Percentiles rank a stretch among this genome's conserved stretches.
These are phyloP conservation scores for Meloe dianella DNA, from an alignment of 2,888 invertebrate genomes.

Conservation along the genomic window DNA sequence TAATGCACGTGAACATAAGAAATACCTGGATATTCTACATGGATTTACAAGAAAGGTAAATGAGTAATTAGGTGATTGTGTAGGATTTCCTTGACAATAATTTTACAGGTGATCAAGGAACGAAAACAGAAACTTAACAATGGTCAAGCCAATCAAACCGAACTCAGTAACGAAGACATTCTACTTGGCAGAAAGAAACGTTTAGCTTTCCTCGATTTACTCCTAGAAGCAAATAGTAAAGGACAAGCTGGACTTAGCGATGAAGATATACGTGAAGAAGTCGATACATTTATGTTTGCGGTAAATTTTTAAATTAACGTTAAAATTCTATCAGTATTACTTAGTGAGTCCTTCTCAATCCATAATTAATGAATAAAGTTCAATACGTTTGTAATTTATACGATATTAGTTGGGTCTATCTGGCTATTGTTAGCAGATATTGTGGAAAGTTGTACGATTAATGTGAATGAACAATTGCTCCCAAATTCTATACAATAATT, in stretches of 20 bases:
- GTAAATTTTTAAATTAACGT: slow-evolving; percentile 38
- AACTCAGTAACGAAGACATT: slow-evolving; percentile 32
- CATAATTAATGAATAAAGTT: slow-evolving; percentile 42
- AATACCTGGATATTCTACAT: slow-evolving; percentile 61
- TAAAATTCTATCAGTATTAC: background rate
- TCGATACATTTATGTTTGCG: slow-evolving; percentile 59
- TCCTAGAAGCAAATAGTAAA: slow-evolving; percentile 47
- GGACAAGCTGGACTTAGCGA: slow-evolving; percentile 44
- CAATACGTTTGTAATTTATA: slow-evolving; percentile 40
- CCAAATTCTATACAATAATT: slow-evolving; percentile 3
- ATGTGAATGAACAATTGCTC: slow-evolving; percentile 20
- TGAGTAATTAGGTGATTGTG: slow-evolving; percentile 15
- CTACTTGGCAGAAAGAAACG: slow-evolving; percentile 44
- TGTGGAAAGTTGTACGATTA: slow-evolving; percentile 36
- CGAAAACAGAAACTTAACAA: slow-evolving; percentile 34
- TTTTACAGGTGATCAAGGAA: slow-evolving; percentile 36
- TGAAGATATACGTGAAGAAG: slow-evolving; percentile 55
- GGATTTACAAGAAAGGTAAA: slow-evolving; percentile 61
- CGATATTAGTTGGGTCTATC: slow-evolving; percentile 40
- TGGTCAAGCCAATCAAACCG: slow-evolving; percentile 22
- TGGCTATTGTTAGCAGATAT: slow-evolving; percentile 43
- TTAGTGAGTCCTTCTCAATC: slow-evolving; percentile 19
- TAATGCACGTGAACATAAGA: slow-evolving; percentile 56
- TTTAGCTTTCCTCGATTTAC: slow-evolving; percentile 53
- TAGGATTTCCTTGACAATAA: no score